These are phyloP conservation scores for Bettongia penicillata DNA, from an alignment of 2,113 vertebrate genomes.

Conservation along the genomic window DNA sequence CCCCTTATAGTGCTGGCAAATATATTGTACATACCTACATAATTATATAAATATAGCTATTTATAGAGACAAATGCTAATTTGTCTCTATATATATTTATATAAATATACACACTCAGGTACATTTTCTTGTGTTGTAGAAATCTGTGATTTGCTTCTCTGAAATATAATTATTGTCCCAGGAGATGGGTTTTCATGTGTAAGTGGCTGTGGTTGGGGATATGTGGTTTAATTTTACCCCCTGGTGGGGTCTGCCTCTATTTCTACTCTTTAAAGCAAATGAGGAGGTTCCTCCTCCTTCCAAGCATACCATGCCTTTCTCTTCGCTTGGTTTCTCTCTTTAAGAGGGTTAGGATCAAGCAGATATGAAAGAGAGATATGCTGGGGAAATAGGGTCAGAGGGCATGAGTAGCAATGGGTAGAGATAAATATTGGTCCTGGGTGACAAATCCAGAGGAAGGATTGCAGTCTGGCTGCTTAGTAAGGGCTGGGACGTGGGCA, in stretches of 20 bases:
- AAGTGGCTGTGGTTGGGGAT: neutral
- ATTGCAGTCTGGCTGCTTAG: neutral
- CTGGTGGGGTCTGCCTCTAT: neutral
- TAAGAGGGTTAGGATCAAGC: neutral
- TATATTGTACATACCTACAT: conserved; percentile 41
- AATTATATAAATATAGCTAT: conserved; percentile 21
- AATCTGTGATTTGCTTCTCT: conserved; percentile 81
- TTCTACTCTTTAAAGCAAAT: neutral
- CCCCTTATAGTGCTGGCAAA: conserved; percentile 69
- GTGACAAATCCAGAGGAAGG: neutral
- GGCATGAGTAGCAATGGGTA: neutral
- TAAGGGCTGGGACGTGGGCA: neutral
- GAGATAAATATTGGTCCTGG: neutral
- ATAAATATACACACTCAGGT: conserved; percentile 85
- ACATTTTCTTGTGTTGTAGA: conserved; percentile 84
- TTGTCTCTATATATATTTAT: conserved; percentile 76
- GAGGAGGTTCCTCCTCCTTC: neutral
- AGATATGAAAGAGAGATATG: conserved; percentile 6
- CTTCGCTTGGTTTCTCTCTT: neutral
- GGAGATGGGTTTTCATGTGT: neutral
- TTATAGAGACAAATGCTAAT: conserved; percentile 39
- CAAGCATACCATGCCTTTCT: neutral
- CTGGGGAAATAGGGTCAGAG: neutral
- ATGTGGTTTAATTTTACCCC: neutral
- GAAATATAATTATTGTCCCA: conserved; percentile 25